Evolutionary conservation across 2,113 vertebrate genomes (phyloP).

Genomic region (Paedocypris sp.): DNA sequence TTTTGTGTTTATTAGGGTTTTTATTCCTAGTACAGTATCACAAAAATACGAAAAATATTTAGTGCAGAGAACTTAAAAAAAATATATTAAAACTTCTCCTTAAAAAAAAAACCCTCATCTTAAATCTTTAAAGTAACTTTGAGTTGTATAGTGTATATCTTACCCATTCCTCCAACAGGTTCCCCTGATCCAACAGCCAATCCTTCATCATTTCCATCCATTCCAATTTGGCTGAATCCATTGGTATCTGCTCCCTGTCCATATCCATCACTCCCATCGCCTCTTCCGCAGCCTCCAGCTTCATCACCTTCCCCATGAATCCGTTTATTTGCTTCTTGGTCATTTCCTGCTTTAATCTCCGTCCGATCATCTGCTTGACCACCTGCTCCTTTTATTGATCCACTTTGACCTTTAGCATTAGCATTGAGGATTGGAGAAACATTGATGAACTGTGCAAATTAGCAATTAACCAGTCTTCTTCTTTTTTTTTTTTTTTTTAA

Average conservation of each 20-base stretch:
- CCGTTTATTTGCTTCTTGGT: not conserved
- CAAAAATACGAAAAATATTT: too few relatives aligned
- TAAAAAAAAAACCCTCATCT: too few relatives aligned
- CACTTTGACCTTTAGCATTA: constrained; percentile 19
- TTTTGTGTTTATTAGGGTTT: too few relatives aligned
- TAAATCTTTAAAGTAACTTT: too few relatives aligned
- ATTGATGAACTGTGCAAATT: too few relatives aligned
- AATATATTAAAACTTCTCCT: too few relatives aligned
- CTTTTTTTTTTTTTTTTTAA: not conserved
- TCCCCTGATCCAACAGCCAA: too few relatives aligned
- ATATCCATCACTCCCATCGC: not conserved
- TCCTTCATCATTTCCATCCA: not conserved
- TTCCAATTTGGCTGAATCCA: not conserved
- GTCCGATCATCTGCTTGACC: constrained; percentile 25
- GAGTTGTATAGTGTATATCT: too few relatives aligned
- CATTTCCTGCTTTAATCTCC: constrained; percentile 25
- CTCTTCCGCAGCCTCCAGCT: not conserved
- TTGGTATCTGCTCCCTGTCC: not conserved
- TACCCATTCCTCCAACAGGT: not conserved
- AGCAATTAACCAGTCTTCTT: too few relatives aligned
- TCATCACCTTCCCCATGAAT: constrained; percentile 15
- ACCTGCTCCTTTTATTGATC: not conserved
- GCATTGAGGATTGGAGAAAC: not conserved
- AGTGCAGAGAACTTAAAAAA: too few relatives aligned
- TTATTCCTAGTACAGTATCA: too few relatives aligned